Conservation (phyloP, 2,113 vertebrate species). For the Laticauda colubrina region DNA sequence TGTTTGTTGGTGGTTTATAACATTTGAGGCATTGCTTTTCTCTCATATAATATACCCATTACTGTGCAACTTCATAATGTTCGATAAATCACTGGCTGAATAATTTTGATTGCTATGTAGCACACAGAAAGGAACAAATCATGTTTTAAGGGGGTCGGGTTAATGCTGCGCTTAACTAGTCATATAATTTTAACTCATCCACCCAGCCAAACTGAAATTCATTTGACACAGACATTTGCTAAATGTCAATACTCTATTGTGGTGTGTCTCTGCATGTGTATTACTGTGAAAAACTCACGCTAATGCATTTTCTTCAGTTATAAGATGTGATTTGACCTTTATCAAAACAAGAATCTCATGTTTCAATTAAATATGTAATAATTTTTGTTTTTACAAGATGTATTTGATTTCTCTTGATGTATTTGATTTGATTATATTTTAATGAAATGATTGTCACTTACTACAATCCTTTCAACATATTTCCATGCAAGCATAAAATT, state of each 20-base stretch:
- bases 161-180: constrained; percentile 41
- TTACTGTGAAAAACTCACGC: constrained; percentile 47
- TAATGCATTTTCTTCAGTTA: constrained; percentile 66
- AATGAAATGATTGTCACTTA: constrained; percentile 62
- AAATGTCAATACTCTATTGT: constrained; percentile 54
- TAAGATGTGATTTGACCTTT: constrained; percentile 68
- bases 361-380: constrained; percentile 70
- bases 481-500: background rate
- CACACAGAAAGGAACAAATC: constrained; percentile 41
- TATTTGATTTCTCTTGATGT: constrained; percentile 46
- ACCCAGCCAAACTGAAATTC: constrained; percentile 50
- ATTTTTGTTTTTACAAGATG: constrained; percentile 61
- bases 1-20: background rate
- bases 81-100: constrained; percentile 36
- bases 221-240: constrained; percentile 30
- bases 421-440: constrained; percentile 44
- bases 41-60: background rate
- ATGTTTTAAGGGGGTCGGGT: constrained; percentile 37
- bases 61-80: background rate
- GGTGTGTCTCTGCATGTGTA: background rate
- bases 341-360: constrained; percentile 68
- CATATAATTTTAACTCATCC: constrained; percentile 42
- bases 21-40: background rate
- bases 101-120: constrained; percentile 30
- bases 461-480: constrained; percentile 18